These are phyloP conservation scores for Onthophagus sagittarius DNA, from an alignment of 2,888 invertebrate genomes.

Conservation along the genomic window DNA sequence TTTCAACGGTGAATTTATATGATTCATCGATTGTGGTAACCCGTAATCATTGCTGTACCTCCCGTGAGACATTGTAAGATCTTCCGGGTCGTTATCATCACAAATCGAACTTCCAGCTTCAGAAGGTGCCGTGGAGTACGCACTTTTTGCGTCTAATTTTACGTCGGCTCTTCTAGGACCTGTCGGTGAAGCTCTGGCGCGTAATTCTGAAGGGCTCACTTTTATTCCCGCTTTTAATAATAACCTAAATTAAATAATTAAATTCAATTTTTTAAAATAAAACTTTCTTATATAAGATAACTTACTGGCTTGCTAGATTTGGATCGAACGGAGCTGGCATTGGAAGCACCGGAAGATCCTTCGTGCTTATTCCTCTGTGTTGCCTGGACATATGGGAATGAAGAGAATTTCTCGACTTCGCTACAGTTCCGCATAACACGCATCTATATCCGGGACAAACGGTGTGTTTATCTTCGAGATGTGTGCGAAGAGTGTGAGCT, in stretches of 20 bases:
- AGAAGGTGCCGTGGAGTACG: constrained; percentile 61
- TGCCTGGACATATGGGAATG: constrained; percentile 94
- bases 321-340: constrained; percentile 93
- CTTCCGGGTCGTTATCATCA: constrained; percentile 80
- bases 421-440: constrained; percentile 88
- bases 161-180: constrained; percentile 74
- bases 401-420: constrained; percentile 85
- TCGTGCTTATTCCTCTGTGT: constrained; percentile 89
- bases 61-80: constrained; percentile 68
- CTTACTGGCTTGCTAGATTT: constrained; percentile 74
- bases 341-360: constrained; percentile 86
- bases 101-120: constrained; percentile 71
- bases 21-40: constrained; percentile 53
- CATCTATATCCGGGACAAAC: constrained; percentile 90
- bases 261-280: background rate
- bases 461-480: constrained; percentile 90
- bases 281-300: constrained; percentile 38
- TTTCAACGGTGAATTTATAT: constrained; percentile 35
- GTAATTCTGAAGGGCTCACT: constrained; percentile 76
- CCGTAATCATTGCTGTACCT: constrained; percentile 44
- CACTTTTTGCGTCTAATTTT: constrained; percentile 71
- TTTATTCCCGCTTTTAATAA: constrained; percentile 86
- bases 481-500: constrained; percentile 86
- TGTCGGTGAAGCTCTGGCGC: constrained; percentile 82
- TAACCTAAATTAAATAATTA: constrained; percentile 41